Evolutionary conservation across 2,888 invertebrate genomes (phyloP).

Genomic region (Creontiades dilutus): DNA sequence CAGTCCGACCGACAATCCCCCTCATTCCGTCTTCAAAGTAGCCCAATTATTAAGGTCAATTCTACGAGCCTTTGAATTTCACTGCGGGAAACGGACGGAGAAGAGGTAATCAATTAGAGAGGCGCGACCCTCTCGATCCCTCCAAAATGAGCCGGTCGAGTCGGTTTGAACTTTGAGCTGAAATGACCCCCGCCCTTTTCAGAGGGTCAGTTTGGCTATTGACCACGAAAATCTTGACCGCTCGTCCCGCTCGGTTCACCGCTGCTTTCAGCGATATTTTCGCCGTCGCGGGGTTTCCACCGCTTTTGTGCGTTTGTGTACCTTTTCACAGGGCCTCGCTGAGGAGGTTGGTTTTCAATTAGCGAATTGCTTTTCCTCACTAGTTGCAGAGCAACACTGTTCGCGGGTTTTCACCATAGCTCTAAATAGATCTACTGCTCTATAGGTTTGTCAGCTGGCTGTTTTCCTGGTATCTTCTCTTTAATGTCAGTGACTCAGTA

Average conservation of each 20-base stretch:
- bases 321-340: not conserved
- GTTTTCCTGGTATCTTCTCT: too few relatives aligned
- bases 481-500: too few relatives aligned
- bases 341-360: not conserved
- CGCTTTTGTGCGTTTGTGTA: constrained; percentile 6
- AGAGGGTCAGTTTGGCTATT: constrained; percentile 47
- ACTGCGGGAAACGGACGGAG: not conserved
- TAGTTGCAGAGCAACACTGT: too few relatives aligned
- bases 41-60: constrained; percentile 62
- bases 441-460: too few relatives aligned
- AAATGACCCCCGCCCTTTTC: constrained; percentile 52
- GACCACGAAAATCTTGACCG: constrained; percentile 33
- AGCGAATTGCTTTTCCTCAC: not conserved
- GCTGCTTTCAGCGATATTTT: constrained; percentile 21
- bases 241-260: not conserved
- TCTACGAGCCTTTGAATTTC: constrained; percentile 33
- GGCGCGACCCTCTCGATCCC: constrained; percentile 53
- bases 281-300: not conserved
- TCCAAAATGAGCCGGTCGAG: constrained; percentile 7
- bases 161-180: constrained; percentile 57
- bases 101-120: constrained; percentile 62
- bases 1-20: constrained; percentile 1
- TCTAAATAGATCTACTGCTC: too few relatives aligned
- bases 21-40: constrained; percentile 55
- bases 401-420: too few relatives aligned